phyloP scores from a whole-genome alignment of 2,888 invertebrate genomes.

The Sphecodes monilicornis region DNA sequence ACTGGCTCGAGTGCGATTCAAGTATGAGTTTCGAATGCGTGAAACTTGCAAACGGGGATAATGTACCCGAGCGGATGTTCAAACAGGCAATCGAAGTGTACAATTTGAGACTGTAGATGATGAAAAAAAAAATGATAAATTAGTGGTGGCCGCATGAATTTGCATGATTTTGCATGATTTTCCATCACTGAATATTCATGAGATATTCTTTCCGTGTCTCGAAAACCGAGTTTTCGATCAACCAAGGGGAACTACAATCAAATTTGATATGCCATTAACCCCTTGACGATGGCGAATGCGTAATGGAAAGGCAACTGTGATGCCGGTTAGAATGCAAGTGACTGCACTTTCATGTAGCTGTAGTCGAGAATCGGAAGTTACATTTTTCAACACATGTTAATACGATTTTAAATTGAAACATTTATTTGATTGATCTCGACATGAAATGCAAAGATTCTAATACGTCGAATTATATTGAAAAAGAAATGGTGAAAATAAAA shows the following conservation, averaged over 20 bases:
- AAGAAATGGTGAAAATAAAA: neutral
- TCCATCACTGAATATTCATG: conserved; percentile 55
- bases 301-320: neutral
- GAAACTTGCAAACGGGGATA: neutral
- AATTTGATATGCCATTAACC: conserved; percentile 27
- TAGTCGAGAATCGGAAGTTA: neutral
- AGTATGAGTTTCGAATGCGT: neutral
- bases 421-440: neutral
- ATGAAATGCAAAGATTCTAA: neutral
- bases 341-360: neutral
- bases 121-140: neutral
- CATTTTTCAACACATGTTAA: neutral
- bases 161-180: conserved; percentile 15
- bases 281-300: neutral
- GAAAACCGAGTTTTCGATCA: conserved; percentile 18
- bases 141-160: conserved; percentile 12
- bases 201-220: conserved; percentile 39
- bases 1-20: neutral
- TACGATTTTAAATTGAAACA: neutral
- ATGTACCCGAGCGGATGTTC: neutral
- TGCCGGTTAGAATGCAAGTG: neutral
- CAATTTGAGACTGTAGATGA: neutral
- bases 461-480: neutral
- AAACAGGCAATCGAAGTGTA: neutral
- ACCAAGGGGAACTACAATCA: conserved; percentile 25